A percentile compares a stretch with the other conserved stretches of the same genome.
These are phyloP conservation scores for Aphidius colemani DNA, from an alignment of 2,888 invertebrate species.

Conservation along the genomic window DNA sequence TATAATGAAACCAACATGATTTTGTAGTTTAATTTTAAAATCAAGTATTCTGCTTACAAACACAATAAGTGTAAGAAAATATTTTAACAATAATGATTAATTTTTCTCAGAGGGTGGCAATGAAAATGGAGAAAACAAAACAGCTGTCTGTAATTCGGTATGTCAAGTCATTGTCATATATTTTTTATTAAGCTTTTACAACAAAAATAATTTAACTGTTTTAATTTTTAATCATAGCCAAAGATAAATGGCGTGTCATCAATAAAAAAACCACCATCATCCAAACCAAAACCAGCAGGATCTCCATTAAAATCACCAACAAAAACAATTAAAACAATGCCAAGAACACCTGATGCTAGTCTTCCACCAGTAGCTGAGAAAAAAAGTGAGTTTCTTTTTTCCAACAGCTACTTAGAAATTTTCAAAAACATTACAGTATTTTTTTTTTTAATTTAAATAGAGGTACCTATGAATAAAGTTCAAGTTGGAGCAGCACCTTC, in stretches of 20 bases:
- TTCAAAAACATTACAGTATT: background rate
- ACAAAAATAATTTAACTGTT: conserved; percentile 9
- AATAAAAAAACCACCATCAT: conserved; percentile 70
- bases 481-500: conserved; percentile 92
- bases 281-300: conserved; percentile 61
- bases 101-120: conserved; percentile 75
- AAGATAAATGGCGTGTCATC: conserved; percentile 73
- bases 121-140: conserved; percentile 82
- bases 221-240: conserved; percentile 22
- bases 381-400: conserved; percentile 67
- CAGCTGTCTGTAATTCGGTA: conserved; percentile 77
- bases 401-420: background rate
- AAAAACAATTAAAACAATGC: conserved; percentile 64
- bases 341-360: conserved; percentile 75
- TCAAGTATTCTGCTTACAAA: conserved; percentile 12
- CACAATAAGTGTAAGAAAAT: background rate
- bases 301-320: conserved; percentile 65
- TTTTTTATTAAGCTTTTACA: background rate
- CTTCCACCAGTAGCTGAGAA: conserved; percentile 66
- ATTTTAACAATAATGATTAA: conserved; percentile 19
- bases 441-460: conserved; percentile 54
- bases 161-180: conserved; percentile 53
- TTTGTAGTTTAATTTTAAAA: background rate
- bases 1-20: background rate
- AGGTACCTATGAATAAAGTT: conserved; percentile 90